These are phyloP conservation scores for Leptopilina drosophilae DNA, from an alignment of 2,888 invertebrate species.

Conservation along the genomic window DNA sequence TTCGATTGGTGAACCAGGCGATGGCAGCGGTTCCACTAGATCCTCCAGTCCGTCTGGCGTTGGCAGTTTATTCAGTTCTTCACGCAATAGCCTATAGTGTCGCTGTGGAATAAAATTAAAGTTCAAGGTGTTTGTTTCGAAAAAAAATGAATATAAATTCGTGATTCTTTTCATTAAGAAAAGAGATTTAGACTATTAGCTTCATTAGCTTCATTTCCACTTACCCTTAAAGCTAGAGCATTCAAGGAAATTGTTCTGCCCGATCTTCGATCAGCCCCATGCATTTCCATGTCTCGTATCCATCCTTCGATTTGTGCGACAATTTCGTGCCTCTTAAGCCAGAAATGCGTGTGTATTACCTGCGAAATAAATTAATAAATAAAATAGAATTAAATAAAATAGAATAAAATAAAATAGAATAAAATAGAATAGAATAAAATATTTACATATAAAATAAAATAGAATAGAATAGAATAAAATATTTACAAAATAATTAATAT, in stretches of 20 bases:
- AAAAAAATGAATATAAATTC: too few relatives aligned
- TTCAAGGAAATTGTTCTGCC: slow-evolving; percentile 87
- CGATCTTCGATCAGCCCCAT: slow-evolving; percentile 86
- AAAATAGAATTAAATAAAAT: too few relatives aligned
- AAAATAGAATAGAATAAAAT: too few relatives aligned
- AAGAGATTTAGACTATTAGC: too few relatives aligned
- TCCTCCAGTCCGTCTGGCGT: slow-evolving; percentile 88
- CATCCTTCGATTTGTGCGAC: slow-evolving; percentile 92
- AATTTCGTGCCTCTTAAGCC: slow-evolving; percentile 94
- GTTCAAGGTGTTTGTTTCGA: too few relatives aligned
- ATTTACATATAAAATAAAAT: too few relatives aligned
- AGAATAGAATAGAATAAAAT: too few relatives aligned
- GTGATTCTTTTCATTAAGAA: too few relatives aligned
- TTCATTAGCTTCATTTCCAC: neutral
- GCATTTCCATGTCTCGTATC: slow-evolving; percentile 91
- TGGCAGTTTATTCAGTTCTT: slow-evolving; percentile 90
- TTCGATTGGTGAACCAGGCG: slow-evolving; percentile 76
- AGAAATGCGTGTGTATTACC: slow-evolving; percentile 96
- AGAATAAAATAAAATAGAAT: too few relatives aligned
- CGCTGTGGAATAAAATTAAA: slow-evolving; percentile 79
- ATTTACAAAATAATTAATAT: too few relatives aligned
- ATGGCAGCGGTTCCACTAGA: slow-evolving; percentile 80
- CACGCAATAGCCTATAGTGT: slow-evolving; percentile 89
- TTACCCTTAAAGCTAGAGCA: slow-evolving; percentile 86
- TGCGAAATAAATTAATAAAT: slow-evolving; percentile 71